A percentile compares a stretch with the other conserved stretches of the same genome.
Evolutionary conservation across 1,140 invertebrate genomes (phyloP).

Genomic region (Procambarus clarkii): DNA sequence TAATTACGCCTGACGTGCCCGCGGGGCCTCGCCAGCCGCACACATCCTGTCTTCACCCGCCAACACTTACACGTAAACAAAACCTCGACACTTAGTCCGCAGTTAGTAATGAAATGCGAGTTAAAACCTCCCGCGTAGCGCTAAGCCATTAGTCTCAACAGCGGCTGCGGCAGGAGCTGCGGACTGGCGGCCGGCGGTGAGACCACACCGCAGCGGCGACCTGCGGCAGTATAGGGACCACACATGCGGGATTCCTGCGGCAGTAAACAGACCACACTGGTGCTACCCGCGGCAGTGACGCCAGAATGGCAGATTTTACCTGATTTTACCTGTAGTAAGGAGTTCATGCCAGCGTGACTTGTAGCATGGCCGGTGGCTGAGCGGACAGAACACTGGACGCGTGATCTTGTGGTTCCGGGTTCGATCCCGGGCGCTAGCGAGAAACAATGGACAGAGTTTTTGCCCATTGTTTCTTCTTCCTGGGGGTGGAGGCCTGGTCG

Average conservation of each 20-base stretch:
- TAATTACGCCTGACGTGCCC: too few relatives aligned
- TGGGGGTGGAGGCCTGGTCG: too few relatives aligned
- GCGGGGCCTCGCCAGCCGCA: too few relatives aligned
- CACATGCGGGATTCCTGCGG: neutral
- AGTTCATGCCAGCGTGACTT: too few relatives aligned
- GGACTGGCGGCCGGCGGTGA: neutral
- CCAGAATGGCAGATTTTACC: neutral
- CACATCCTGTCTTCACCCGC: neutral
- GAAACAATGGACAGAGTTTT: too few relatives aligned
- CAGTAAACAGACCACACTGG: neutral
- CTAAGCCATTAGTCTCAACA: neutral
- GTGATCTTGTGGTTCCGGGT: too few relatives aligned
- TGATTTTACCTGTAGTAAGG: too few relatives aligned
- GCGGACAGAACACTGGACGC: too few relatives aligned
- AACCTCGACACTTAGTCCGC: constrained; percentile 13
- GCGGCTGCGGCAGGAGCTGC: constrained; percentile 6
- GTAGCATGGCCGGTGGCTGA: too few relatives aligned
- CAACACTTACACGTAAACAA: constrained; percentile 6
- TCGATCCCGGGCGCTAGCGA: too few relatives aligned
- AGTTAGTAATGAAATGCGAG: constrained; percentile 25
- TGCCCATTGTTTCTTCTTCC: too few relatives aligned
- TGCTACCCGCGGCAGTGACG: neutral
- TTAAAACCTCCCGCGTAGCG: neutral
- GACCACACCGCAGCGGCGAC: neutral
- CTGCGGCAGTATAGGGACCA: neutral